Conservation (phyloP, 2,797 vertebrate genomes). For the Eulemur albifrons region DNA sequence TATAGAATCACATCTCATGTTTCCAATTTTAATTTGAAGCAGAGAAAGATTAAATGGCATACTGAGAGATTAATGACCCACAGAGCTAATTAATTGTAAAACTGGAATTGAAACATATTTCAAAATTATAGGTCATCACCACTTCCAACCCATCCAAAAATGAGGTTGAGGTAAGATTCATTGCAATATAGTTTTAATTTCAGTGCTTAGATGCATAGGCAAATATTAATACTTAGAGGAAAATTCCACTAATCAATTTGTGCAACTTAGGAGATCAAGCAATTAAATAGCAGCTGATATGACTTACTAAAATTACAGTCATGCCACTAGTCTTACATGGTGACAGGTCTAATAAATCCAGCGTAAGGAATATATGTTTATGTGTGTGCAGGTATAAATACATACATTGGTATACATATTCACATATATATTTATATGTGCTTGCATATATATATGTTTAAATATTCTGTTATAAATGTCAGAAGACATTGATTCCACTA, state of each 20-base stretch:
- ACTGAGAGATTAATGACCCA: background rate
- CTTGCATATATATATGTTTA: background rate
- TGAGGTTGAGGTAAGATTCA: background rate
- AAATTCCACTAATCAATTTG: background rate
- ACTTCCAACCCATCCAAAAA: background rate
- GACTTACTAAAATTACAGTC: background rate
- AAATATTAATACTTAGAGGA: slow-evolving; percentile 25
- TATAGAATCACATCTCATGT: background rate
- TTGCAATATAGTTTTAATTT: slow-evolving; percentile 8
- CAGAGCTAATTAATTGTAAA: background rate
- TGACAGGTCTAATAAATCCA: background rate
- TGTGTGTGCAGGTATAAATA: background rate
- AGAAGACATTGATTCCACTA: background rate
- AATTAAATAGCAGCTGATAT: background rate
- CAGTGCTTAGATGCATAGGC: background rate
- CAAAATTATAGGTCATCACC: background rate
- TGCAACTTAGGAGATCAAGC: background rate
- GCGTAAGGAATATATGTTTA: background rate
- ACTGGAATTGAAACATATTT: background rate
- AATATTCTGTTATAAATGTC: background rate
- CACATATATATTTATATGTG: no score
- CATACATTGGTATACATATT: background rate
- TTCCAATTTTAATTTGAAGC: background rate
- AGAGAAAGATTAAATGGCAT: background rate
- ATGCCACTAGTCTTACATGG: background rate